These are phyloP conservation scores for Muntiacus muntjak DNA, from an alignment of 2,113 vertebrate species.

Conservation along the genomic window DNA sequence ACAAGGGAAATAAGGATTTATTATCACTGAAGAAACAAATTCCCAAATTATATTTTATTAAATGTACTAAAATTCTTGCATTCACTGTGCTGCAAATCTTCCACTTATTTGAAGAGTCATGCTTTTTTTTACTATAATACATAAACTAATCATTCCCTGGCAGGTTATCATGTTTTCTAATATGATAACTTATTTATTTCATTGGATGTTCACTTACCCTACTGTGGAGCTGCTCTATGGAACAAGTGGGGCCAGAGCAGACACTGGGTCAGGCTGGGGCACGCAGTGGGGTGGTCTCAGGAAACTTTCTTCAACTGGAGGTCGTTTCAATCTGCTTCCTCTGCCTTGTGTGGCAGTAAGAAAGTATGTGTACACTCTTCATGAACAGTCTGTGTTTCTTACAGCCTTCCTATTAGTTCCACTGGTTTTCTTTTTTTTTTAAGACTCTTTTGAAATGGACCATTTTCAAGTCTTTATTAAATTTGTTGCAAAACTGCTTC, in stretches of 20 bases:
- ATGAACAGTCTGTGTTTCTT: background rate
- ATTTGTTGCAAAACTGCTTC: background rate
- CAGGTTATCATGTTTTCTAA: background rate
- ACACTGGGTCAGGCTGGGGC: background rate
- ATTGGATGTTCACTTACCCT: background rate
- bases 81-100: background rate
- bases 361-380: background rate
- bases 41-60: conserved; percentile 10
- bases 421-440: background rate
- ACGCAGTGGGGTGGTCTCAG: background rate
- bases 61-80: background rate
- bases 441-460: background rate
- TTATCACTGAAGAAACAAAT: background rate
- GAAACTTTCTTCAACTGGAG: background rate
- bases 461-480: background rate
- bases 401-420: background rate
- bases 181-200: background rate
- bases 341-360: background rate
- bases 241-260: background rate
- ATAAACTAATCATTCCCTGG: background rate
- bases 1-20: conserved; percentile 33
- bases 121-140: background rate
- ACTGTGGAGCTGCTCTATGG: too few species aligned
- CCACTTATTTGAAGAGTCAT: background rate
- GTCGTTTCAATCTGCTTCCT: background rate